phyloP scores from a whole-genome alignment of 2,113 vertebrate species.

The Pseudorhombus dupliciocellatus region DNA sequence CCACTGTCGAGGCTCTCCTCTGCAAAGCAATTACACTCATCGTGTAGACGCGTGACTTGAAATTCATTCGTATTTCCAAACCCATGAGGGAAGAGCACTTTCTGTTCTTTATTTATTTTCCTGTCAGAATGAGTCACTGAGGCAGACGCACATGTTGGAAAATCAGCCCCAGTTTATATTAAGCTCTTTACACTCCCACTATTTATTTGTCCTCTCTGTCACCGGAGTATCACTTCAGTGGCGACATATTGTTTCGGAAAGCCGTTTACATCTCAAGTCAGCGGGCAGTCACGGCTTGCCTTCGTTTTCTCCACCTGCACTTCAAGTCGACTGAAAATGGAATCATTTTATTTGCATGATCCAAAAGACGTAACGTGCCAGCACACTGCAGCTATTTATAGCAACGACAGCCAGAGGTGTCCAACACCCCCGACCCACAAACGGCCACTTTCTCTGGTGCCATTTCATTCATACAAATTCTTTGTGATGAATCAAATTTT shows the following conservation, averaged over 20 bases:
- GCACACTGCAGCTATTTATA: neutral
- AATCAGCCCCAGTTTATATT: conserved; percentile 6
- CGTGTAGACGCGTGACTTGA: conserved; percentile 54
- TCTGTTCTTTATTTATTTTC: neutral
- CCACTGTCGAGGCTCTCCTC: conserved; percentile 48
- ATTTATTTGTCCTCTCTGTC: neutral
- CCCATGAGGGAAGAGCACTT: conserved; percentile 21
- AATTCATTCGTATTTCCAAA: conserved; percentile 70
- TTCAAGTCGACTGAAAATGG: neutral
- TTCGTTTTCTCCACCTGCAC: neutral
- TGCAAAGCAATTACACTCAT: conserved; percentile 73
- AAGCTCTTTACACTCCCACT: neutral
- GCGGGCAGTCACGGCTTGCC: neutral
- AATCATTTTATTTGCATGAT: conserved; percentile 1
- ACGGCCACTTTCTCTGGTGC: neutral
- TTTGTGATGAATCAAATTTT: neutral
- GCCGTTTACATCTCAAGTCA: neutral
- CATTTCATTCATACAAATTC: neutral
- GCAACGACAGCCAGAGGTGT: neutral
- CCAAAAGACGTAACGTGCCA: neutral
- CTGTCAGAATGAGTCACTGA: neutral
- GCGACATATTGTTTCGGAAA: too few species aligned
- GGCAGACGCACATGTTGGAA: conserved; percentile 8
- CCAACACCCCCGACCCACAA: neutral
- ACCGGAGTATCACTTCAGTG: neutral